Evolutionary conservation across 2,888 invertebrate species (phyloP).

Genomic region (Glaucopsyche alexis): DNA sequence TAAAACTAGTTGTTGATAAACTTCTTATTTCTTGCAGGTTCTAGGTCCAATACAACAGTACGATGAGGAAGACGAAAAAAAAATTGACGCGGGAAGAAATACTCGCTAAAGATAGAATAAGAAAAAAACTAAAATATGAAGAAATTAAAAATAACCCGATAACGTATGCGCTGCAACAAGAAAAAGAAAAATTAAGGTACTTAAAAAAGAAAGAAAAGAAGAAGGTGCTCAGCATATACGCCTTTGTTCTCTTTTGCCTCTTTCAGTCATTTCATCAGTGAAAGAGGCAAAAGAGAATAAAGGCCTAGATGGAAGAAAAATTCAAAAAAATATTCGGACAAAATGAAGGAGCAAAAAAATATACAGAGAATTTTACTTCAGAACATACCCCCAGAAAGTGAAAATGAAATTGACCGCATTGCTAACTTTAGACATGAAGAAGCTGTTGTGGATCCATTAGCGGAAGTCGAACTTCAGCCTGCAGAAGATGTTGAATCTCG

Average conservation of each 20-base stretch:
- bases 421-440: no score
- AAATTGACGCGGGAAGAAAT: slow-evolving; percentile 20
- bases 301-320: slow-evolving; percentile 14
- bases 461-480: no score
- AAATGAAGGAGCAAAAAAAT: slow-evolving; percentile 17
- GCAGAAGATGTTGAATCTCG: no score
- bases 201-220: slow-evolving; percentile 26
- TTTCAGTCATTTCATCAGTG: slow-evolving; percentile 12
- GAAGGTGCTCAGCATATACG: slow-evolving; percentile 4
- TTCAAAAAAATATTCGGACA: slow-evolving; percentile 17
- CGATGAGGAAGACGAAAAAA: slow-evolving; percentile 6
- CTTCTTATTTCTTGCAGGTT: slow-evolving; percentile 1
- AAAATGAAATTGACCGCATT: slow-evolving; percentile 16
- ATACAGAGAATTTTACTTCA: slow-evolving; percentile 25
- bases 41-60: slow-evolving; percentile 19
- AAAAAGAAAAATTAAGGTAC: slow-evolving; percentile 21
- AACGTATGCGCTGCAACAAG: slow-evolving; percentile 1
- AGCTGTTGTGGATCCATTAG: no score
- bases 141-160: slow-evolving; percentile 18
- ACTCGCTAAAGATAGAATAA: no score
- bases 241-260: no score
- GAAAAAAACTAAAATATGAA: no score
- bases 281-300: slow-evolving; percentile 18
- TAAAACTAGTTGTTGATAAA: no score
- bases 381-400: background rate